Base-by-base conservation (phyloP, 1,140 invertebrate genomes). In the Agrypnia vestita region DNA sequence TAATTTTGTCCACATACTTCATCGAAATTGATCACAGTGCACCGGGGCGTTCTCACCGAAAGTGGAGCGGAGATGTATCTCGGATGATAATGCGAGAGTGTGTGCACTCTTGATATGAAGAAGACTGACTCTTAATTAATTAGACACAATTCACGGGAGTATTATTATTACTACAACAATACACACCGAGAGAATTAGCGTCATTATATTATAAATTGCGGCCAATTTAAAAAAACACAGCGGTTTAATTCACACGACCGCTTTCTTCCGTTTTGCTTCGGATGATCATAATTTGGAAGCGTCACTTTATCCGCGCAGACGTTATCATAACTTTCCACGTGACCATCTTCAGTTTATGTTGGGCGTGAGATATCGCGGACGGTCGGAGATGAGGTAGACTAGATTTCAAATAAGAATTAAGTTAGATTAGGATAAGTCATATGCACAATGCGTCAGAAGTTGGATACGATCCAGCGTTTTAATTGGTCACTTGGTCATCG, bases 31-130 rank as follows among this genome's bases (percentile, higher is more conserved):
- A n/a, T n/a, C n/a, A n/a, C n/a, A n/a, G n/a, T n/a, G n/a, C n/a
- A n/a, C 10, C 53, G 17, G 25, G 62, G 15, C 62, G n/a, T 71
- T 71, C 67, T 71, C 67, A 71, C 19, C 35, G 43, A 44, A 71
- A 51, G 46, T 71, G 67, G 67, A 51, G 12, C 67, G 67, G 21
- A 71, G 67, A 71, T 71, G 67, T 51, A 71, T 49, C 67, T 71
- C 25, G n/a, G n/a, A 51, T 71, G 67, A 51, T 67, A 47, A 67
- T 43, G 13, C 49, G 67, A 49, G 67, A 71, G 67, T 64, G n/a
- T n/a, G 61, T 25, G 61, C 67, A 25, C 67, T 17, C 17, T n/a
- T 51, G 19, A 51, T 49, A 25, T 47, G 47, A 19, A 17, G 4
- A 71, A 10, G 4, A 71, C 44, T 19, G 15, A 71, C 17, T 71